Evolutionary conservation across 2,113 vertebrate genomes (phyloP).

Genomic region (Cynopterus brachyotis): DNA sequence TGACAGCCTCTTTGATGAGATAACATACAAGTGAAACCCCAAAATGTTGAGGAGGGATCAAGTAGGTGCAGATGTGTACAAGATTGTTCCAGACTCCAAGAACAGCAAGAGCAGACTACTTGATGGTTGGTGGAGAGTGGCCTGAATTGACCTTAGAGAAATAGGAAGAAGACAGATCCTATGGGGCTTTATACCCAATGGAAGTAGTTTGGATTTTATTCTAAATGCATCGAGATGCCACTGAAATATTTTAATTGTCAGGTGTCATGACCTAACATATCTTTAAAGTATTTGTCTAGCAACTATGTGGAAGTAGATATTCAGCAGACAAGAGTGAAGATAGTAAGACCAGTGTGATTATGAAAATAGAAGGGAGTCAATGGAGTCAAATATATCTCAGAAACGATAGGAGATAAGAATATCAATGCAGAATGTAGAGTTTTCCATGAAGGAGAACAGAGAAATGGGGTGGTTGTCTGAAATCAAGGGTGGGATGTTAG

Average conservation of each 20-base stretch:
- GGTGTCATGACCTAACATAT: not conserved
- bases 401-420: not conserved
- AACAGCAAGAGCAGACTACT: not conserved
- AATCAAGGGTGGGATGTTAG: not conserved
- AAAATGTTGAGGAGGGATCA: not conserved
- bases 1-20: not conserved
- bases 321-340: not conserved
- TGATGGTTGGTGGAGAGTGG: not conserved
- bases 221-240: not conserved
- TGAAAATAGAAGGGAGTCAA: not conserved
- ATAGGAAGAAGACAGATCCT: not conserved
- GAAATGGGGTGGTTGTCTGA: not conserved
- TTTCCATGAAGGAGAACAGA: not conserved
- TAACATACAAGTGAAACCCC: not conserved
- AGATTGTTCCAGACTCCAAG: not conserved
- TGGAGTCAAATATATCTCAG: not conserved
- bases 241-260: not conserved
- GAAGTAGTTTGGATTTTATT: not conserved
- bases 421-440: not conserved
- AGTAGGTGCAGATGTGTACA: not conserved
- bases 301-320: not conserved
- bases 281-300: slow-evolving; percentile 21
- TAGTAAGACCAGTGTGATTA: not conserved
- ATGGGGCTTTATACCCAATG: not conserved
- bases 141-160: not conserved